phyloP scores from a whole-genome alignment of 2,888 invertebrate species.

The Carterocephalus palaemon region DNA sequence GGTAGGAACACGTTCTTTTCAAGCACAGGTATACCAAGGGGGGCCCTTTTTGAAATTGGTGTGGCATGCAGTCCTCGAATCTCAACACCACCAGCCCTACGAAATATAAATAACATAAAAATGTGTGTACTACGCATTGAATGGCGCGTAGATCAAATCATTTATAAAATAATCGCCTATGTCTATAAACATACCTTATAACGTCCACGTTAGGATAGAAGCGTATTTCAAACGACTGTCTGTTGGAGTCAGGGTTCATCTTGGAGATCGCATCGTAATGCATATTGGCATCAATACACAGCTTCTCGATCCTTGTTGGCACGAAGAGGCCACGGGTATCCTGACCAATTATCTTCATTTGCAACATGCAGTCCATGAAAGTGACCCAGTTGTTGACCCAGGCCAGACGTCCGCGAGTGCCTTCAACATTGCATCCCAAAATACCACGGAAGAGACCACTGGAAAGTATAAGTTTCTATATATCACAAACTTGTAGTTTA shows the following conservation, averaged over 20 bases:
- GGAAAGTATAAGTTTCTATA: conserved; percentile 33
- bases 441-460: conserved; percentile 81
- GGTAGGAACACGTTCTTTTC: conserved; percentile 87
- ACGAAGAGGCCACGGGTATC: conserved; percentile 84
- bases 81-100: conserved; percentile 86
- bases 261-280: conserved; percentile 75
- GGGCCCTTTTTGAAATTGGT: conserved; percentile 83
- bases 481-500: too few species aligned
- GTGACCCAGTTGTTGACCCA: conserved; percentile 93
- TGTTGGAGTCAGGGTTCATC: conserved; percentile 65
- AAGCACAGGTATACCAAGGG: conserved; percentile 85
- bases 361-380: conserved; percentile 93
- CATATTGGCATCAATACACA: conserved; percentile 83
- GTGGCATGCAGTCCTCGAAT: conserved; percentile 87
- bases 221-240: conserved; percentile 67
- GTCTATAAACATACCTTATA: conserved; percentile 51
- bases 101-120: conserved; percentile 29
- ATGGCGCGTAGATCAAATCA: background rate
- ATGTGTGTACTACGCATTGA: background rate
- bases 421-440: conserved; percentile 71
- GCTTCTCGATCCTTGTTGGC: conserved; percentile 85
- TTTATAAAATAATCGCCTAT: background rate
- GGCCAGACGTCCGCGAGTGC: conserved; percentile 70
- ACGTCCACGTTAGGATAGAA: conserved; percentile 72
- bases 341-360: conserved; percentile 85